Conservation (phyloP, 2,797 vertebrate species). For the Silurus aristotelis region DNA sequence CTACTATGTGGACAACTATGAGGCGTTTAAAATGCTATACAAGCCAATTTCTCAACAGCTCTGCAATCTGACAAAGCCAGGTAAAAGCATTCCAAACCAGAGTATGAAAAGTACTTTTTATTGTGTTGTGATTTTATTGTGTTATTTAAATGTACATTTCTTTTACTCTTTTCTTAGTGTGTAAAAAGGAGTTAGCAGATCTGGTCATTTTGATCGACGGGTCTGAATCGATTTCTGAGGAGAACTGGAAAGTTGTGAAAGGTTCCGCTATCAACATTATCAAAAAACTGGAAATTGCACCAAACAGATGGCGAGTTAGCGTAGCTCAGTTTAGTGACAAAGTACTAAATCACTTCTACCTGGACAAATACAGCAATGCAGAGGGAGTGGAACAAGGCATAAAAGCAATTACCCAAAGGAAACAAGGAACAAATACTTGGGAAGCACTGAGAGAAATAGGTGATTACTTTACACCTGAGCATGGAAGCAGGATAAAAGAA, state of each 20-base stretch:
- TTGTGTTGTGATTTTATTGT: neutral
- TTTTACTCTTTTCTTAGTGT: constrained; percentile 64
- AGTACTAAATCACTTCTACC: constrained; percentile 72
- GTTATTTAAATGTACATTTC: constrained; percentile 17
- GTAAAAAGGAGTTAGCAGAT: constrained; percentile 73
- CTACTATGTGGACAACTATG: constrained; percentile 72
- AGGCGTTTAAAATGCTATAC: constrained; percentile 66
- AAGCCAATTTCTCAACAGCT: constrained; percentile 71
- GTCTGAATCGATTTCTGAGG: constrained; percentile 68
- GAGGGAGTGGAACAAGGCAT: constrained; percentile 64
- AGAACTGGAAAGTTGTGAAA: constrained; percentile 74
- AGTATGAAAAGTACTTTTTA: neutral
- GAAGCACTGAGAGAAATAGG: constrained; percentile 66
- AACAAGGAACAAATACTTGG: constrained; percentile 69
- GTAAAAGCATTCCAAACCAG: constrained; percentile 60
- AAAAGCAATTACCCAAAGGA: constrained; percentile 57
- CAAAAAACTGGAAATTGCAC: constrained; percentile 67
- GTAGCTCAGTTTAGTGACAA: constrained; percentile 77
- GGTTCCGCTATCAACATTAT: constrained; percentile 71
- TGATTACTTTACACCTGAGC: constrained; percentile 69
- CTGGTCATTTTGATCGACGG: constrained; percentile 82
- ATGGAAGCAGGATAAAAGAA: constrained; percentile 68
- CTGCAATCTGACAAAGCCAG: constrained; percentile 74
- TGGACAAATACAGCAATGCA: constrained; percentile 63
- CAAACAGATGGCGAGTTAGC: constrained; percentile 70